A percentile compares a stretch with the other conserved stretches of the same genome.
Evolutionary conservation across 2,797 vertebrate genomes (phyloP).

Genomic region (Lindbergichthys nudifrons): DNA sequence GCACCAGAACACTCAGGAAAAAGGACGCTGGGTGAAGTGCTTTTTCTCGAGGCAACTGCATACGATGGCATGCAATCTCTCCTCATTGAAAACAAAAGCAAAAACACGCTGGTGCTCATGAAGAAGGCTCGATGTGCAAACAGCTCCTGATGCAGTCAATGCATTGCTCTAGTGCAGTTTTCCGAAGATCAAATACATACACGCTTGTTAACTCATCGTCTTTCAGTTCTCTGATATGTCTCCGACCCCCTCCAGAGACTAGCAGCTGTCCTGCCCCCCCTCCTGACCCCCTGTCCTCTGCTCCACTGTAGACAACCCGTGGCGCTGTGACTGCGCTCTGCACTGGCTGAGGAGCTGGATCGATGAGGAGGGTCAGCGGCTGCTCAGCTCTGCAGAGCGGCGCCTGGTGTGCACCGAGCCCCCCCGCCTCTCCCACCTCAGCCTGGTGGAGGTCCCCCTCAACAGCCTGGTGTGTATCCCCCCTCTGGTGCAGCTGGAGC

Average conservation of each 20-base stretch:
- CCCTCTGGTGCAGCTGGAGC: slow-evolving; percentile 89
- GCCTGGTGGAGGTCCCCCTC: slow-evolving; percentile 87
- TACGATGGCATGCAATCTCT: too few relatives aligned
- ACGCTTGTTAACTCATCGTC: neutral
- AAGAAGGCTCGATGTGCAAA: too few relatives aligned
- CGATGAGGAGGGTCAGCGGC: slow-evolving; percentile 88
- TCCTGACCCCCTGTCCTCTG: neutral
- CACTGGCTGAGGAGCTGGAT: slow-evolving; percentile 93
- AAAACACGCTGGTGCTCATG: too few relatives aligned
- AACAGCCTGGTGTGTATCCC: slow-evolving; percentile 93
- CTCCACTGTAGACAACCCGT: slow-evolving; percentile 86
- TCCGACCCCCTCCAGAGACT: neutral
- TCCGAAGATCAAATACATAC: neutral
- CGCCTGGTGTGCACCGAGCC: slow-evolving; percentile 89
- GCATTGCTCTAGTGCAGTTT: slow-evolving; percentile 7
- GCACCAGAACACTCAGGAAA: too few relatives aligned
- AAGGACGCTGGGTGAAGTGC: too few relatives aligned
- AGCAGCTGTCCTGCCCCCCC: neutral
- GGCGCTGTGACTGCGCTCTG: slow-evolving; percentile 93
- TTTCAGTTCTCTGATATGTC: neutral
- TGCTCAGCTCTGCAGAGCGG: slow-evolving; percentile 89
- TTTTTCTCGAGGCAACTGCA: too few relatives aligned
- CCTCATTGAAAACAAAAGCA: too few relatives aligned
- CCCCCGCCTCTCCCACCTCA: slow-evolving; percentile 89
- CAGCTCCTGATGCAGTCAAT: neutral